Base-by-base conservation (phyloP, 2,797 vertebrate genomes). In the Mormyrops attenuatus region DNA sequence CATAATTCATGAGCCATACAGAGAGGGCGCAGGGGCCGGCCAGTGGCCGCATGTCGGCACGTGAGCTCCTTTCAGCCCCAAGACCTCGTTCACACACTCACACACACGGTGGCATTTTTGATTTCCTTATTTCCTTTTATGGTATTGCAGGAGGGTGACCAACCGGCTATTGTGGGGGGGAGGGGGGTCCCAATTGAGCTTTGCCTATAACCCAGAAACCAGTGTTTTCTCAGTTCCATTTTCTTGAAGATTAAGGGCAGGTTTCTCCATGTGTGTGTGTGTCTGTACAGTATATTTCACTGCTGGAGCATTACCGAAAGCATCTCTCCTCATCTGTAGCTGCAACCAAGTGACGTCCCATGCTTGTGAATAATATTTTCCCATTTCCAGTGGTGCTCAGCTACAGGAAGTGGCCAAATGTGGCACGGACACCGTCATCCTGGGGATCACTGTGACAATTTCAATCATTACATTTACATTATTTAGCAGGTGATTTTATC, bases 1-100 rank as follows among this genome's bases (percentile, higher is more conserved):
- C 91, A 96, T 96, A 94, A 96, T 95, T 94, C 90, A 96, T 94
- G 91, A n/a, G 34, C 34, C n/a, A 49, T 90, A 89, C 92, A 92
- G 92, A 85, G 89, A 85, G n/a, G 89, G 89, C 90, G 90, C 88
- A 20, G 50, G 87, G 41, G 92, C 84, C 88, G 90, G 89, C 89
- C 91, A 88, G 89, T 88, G 90, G 88, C 82, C 20, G 49, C 82
- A 60, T n/a, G 89, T 92, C 3, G 93, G 92, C 93, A 93, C 20
- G n/a, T 87, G 88, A 50, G 88, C 89, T 90, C 88, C 90, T 92
- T 90, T 52, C 38, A 17, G 38, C 9, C 47, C 49, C 11, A 2
- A 11, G 49, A n/a, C 84, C 22, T 11, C 22, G 26, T 85, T 53
- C 49, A 26, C 47, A 85, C 9, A 30, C 47, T 85, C n/a, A 15